These are phyloP conservation scores for Apolygus lucorum DNA, from an alignment of 1,140 invertebrate genomes.

Conservation along the genomic window DNA sequence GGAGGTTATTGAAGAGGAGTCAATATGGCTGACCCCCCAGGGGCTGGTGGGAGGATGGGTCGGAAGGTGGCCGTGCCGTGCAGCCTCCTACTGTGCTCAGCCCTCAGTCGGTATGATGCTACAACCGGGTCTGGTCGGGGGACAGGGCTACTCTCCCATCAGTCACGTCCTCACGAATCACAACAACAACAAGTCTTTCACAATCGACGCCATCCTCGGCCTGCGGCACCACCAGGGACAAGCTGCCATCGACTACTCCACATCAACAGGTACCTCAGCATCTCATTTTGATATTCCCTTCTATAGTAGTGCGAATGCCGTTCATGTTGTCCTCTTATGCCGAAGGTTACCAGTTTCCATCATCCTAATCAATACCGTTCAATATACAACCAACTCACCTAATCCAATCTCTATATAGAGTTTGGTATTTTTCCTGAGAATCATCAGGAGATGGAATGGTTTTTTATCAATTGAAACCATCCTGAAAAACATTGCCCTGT, in stretches of 20 bases:
- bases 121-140: conserved; percentile 14
- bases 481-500: no score
- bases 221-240: conserved; percentile 38
- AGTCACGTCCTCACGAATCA: conserved; percentile 23
- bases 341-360: not conserved
- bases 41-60: not conserved
- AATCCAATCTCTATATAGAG: not conserved
- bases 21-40: not conserved
- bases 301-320: not conserved
- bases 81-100: not conserved
- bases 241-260: conserved; percentile 27
- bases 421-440: not conserved
- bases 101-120: conserved; percentile 17
- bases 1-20: conserved; percentile 3
- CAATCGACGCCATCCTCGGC: conserved; percentile 71
- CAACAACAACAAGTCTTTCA: conserved; percentile 52
- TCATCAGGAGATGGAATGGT: not conserved
- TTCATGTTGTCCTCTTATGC: not conserved
- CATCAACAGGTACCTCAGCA: not conserved
- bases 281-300: not conserved
- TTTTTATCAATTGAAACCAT: no score
- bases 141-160: conserved; percentile 4
- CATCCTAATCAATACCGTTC: not conserved
- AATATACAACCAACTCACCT: not conserved
- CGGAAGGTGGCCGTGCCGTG: not conserved